Evolutionary conservation across 2,797 vertebrate species (phyloP), one percentile per base, ranked within the genome.

Genomic region (Lutjanus argentimaculatus): DNA sequence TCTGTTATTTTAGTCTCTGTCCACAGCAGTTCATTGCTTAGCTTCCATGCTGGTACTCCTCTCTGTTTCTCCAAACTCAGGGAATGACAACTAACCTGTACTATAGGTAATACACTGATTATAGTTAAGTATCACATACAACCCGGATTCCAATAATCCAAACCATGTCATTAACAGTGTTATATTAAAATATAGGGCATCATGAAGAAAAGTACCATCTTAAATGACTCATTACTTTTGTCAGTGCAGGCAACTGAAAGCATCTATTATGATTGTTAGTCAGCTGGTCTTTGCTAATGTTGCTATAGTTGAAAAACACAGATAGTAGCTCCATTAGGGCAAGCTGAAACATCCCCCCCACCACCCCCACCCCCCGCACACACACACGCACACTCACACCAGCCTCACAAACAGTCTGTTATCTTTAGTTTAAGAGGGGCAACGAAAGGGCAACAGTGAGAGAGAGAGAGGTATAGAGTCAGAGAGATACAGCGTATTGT

Each of bases 391-490:
- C 61, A 70, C 53, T 74, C 25, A 15, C 12, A 55, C 48, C 21
- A 30, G 15, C 55, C 57, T 22, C 59, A 56, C 40, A 42, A 15
- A 68, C 59, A 80, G 75, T 55, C n/a, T 14, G 22, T 75, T 81
- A 74, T 74, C 52, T 71, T 80, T 49, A 9, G 42, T 62, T 69
- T 43, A 59, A 77, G 53, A 55, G 36, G 36, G 25, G 40, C 15
- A 67, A 75, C n/a, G 53, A 73, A 72, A 72, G 67, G 78, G 59
- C 49, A 74, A 57, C 19, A 64, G 40, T 36, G 21, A 75, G 22
- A n/a, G 42, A 45, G 42, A 25, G 40, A 16, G 61, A 19, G 45
- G 8, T 9, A 40, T 0, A 30, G 11, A 55, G 40, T 21, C 15
- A 3, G 15, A 59, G 42, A 21, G 55, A 67, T 43, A 75, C 25